Base-by-base conservation (phyloP, 2,113 vertebrate genomes). In the Halichoerus grypus region DNA sequence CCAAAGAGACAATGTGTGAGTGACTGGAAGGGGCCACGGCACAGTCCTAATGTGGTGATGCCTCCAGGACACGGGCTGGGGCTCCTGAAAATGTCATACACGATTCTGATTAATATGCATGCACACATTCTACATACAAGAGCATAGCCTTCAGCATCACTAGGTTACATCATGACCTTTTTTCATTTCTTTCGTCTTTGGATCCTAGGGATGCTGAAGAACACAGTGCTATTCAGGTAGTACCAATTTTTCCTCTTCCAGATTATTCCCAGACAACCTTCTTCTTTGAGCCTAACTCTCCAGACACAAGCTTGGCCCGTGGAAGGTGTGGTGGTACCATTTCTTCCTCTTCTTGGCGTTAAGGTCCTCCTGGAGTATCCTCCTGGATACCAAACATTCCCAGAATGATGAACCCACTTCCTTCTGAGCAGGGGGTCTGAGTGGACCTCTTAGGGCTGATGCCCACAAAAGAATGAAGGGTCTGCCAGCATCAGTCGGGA, bases 231-330 rank as follows among this genome's bases (percentile, higher is more conserved):
- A 7, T 19, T 53, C 28, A n/a, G 28, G 11, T 22, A 8, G 46
- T 31, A 21, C 57, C 74, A 22, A 26, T 11, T 21, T 7, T 11
- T n/a, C 5, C 21, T 5, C 69, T 42, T 55, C 1, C 0, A 4
- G 49, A 36, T 11, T 11, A 21, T 39, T 71, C 86, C 72, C 26
- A 4, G 39, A 51, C 8, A 3, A 36, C 9, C 46, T n/a, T 42
- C 61, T 33, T n/a, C 51, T 53, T 7, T 22, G 19, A 33, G 53
- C 0, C 0, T 16, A 5, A 31, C 55, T 67, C 39, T 59, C 33
- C 26, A 28, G 22, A 89, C 28, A 36, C 2, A 1, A 7, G 36
- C 49, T 49, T 26, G 0, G 15, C 31, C 19, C 0, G 0, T 15
- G 49, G n/a, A 14, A 77, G 21, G 14, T 6, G 14, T 26, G 28